phyloP scores from a whole-genome alignment of 2,797 vertebrate genomes.

The Sebastes steindachneri region DNA sequence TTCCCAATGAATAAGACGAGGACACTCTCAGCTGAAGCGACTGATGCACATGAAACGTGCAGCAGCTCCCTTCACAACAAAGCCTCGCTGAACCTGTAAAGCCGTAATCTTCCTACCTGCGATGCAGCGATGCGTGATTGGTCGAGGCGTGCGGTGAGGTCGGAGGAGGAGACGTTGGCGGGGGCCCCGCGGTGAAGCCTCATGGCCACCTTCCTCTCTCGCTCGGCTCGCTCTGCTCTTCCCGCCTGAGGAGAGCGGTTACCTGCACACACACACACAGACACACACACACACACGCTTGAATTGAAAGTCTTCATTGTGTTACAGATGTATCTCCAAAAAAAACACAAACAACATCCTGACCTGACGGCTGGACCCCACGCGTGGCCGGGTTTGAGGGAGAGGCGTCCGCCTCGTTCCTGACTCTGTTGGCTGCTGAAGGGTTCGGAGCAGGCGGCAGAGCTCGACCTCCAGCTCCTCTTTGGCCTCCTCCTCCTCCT shows the following conservation, averaged over 20 bases:
- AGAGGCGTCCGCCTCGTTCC: conserved; percentile 90
- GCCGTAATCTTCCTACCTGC: conserved; percentile 81
- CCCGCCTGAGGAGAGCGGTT: conserved; percentile 93
- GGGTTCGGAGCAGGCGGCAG: conserved; percentile 89
- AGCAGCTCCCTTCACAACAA: neutral
- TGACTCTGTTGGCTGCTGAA: conserved; percentile 89
- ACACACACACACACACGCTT: neutral
- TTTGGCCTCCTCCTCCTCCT: conserved; percentile 74
- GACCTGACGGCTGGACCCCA: conserved; percentile 92
- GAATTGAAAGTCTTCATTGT: neutral
- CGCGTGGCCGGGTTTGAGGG: conserved; percentile 90
- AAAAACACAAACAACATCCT: neutral
- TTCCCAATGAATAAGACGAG: neutral
- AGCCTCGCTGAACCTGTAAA: neutral
- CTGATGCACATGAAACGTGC: neutral
- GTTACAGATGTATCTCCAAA: neutral
- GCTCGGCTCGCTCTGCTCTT: conserved; percentile 91
- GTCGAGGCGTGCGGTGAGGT: conserved; percentile 94
- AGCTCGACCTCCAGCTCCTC: conserved; percentile 88
- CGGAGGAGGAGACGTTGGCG: conserved; percentile 94
- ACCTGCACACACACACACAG: conserved; percentile 74
- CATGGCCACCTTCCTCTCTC: conserved; percentile 97
- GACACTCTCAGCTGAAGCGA: neutral
- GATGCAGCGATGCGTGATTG: conserved; percentile 94
- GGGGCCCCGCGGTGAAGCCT: conserved; percentile 95